Evolutionary conservation across 2,797 vertebrate species (phyloP), one percentile per base, ranked within the genome.

Genomic region (Bufotes viridis): DNA sequence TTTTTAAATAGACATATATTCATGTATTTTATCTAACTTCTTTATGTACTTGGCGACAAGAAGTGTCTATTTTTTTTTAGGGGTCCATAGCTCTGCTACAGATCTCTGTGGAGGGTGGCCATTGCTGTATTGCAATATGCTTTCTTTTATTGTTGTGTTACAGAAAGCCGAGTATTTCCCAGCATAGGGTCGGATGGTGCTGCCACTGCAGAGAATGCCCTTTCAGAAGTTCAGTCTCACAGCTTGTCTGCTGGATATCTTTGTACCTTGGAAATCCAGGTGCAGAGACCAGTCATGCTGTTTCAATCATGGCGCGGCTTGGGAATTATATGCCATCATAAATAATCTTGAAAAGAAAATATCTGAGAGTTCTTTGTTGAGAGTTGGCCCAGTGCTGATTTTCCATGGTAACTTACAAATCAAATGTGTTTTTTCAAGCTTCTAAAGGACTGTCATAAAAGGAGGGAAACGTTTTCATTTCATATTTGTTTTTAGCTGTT

Each of bases 201-300:
- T 72, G 18, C 74, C 49, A 18, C 61, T 53, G 53, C 65, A 72
- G 82, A 20, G 67, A 85, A 65, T 85, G 76, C 78, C 87, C 82
- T 88, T 88, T 88, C 67, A 85, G 82, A 85, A 85, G 67, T 78
- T 80, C 57, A 81, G n/a, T 13, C 82, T 84, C 78, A 70, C 78
- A 85, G 82, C 69, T 75, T 85, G 82, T 81, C 82, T 74, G 78
- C 78, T 61, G 82, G 87, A 85, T 81, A 67, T 49, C 87, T 88
- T 88, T 88, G 87, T 88, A 88, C 76, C 76, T 74, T 81, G 24
- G 81, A 15, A 85, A 85, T 88, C 87, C 87, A 88, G 87, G 87
- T 88, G 87, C 76, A 63, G 55, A 29, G 34, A 88, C 82, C 42
- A 57, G 58, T 72, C 51, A 78, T 70, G 87, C 63, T 84, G 63